Percentiles rank a stretch among this genome's conserved stretches.
These are phyloP conservation scores for Pangasius larnaudii DNA, from an alignment of 2,797 vertebrate genomes.

Conservation along the genomic window DNA sequence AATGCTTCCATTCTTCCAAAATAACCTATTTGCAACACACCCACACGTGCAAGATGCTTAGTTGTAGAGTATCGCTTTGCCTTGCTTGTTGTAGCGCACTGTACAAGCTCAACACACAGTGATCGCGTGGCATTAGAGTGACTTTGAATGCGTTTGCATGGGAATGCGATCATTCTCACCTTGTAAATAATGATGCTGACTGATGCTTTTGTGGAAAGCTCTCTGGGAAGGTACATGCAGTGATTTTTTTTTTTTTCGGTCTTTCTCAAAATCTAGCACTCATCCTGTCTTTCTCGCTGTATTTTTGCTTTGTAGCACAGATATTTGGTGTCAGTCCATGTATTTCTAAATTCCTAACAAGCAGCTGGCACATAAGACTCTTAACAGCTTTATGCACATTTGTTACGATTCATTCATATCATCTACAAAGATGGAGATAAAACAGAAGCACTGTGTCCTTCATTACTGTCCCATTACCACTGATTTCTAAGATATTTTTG, in stretches of 20 bases:
- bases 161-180: slow-evolving; percentile 76
- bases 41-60: slow-evolving; percentile 74
- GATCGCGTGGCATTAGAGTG: slow-evolving; percentile 73
- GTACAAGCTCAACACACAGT: slow-evolving; percentile 69
- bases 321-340: slow-evolving; percentile 29
- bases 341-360: slow-evolving; percentile 64
- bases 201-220: background rate
- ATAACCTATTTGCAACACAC: slow-evolving; percentile 83
- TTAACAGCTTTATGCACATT: slow-evolving; percentile 23
- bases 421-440: slow-evolving; percentile 1
- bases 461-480: slow-evolving; percentile 50
- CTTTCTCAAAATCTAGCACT: slow-evolving; percentile 53
- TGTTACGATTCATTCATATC: slow-evolving; percentile 9
- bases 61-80: slow-evolving; percentile 58
- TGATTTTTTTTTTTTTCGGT: slow-evolving; percentile 22
- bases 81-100: slow-evolving; percentile 66
- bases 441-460: slow-evolving; percentile 54
- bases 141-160: slow-evolving; percentile 79
- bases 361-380: slow-evolving; percentile 52
- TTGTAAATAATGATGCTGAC: slow-evolving; percentile 55
- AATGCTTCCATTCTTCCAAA: slow-evolving; percentile 80
- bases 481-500: slow-evolving; percentile 32
- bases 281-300: slow-evolving; percentile 16
- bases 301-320: slow-evolving; percentile 32
- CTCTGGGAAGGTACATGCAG: background rate